Evolutionary conservation across 1,140 invertebrate genomes (phyloP), one percentile per base, ranked within the genome.

Genomic region (Ganaspis sp.): DNA sequence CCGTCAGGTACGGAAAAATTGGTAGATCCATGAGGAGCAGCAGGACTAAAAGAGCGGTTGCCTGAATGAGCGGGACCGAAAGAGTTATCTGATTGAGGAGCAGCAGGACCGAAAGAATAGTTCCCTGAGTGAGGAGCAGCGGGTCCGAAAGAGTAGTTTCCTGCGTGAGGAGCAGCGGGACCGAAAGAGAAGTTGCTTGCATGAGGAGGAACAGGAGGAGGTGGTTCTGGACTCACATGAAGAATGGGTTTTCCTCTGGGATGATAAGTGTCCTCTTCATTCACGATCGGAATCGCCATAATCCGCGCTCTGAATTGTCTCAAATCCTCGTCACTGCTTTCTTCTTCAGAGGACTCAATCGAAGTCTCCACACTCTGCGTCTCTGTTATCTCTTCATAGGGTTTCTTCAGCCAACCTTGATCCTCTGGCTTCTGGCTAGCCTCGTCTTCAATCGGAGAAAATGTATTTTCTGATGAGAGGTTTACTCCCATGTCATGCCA

Each of bases 221-320:
- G 34, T 42, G 81, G 77, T 53, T 85, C 77, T 0, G 70, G 8
- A 11, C 86, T 84, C 3, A 83, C 29, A 12, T 89, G 84, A 0
- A 72, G 74, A 23, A 83, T 49, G 9, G 86, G 81, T 38, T 69
- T 84, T 45, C 88, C 90, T 53, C 92, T 90, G 0, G 95, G 95
- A 89, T 95, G 93, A 85, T 95, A 95, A 0, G 94, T 95, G 45
- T 93, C 93, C 76, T 95, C 93, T 72, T 94, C 93, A 42, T 94
- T 92, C 71, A 88, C 40, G 87, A 92, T 37, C 83, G 91, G 72
- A 86, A 91, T 78, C 77, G 92, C 70, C 42, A 92, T 73, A 4
- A 93, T 87, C 53, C 89, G 92, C 74, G 91, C 92, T 91, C 91
- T 94, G 83, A 91, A 92, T 78, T 88, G 90, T 84, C 90, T 93